phyloP scores from a whole-genome alignment of 2,797 vertebrate species.

The Propithecus perrieri region DNA sequence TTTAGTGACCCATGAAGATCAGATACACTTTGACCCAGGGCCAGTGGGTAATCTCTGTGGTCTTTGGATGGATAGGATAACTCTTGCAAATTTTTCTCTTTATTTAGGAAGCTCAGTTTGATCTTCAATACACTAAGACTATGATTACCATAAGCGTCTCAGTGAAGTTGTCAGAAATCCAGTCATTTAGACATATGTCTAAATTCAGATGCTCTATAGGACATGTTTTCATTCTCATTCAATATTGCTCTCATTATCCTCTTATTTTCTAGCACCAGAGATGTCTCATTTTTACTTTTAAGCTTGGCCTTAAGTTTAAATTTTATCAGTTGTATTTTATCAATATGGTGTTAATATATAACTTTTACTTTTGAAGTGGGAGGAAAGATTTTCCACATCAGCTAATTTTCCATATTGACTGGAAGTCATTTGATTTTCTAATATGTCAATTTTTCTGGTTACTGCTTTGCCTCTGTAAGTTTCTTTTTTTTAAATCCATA shows the following conservation, averaged over 20 bases:
- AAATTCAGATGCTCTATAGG: not conserved
- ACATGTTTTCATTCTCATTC: not conserved
- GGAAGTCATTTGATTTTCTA: slow-evolving; percentile 9
- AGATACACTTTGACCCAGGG: not conserved
- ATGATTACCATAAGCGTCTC: not conserved
- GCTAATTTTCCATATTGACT: not conserved
- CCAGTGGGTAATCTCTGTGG: not conserved
- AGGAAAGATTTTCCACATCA: not conserved
- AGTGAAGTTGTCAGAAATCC: not conserved
- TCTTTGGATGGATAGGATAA: not conserved
- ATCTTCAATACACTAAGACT: not conserved
- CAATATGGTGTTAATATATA: not conserved
- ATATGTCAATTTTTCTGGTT: not conserved
- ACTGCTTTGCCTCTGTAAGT: not conserved
- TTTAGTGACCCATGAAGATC: not conserved
- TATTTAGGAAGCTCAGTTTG: not conserved
- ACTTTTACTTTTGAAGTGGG: not conserved
- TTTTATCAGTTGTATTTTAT: not conserved
- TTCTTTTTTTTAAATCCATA: not conserved
- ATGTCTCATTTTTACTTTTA: not conserved
- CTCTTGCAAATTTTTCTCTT: not conserved
- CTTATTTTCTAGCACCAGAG: not conserved
- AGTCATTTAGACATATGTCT: not conserved
- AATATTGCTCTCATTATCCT: not conserved
- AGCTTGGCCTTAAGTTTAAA: not conserved